Base-by-base conservation (phyloP, 2,113 vertebrate genomes). In the Macrotus californicus region DNA sequence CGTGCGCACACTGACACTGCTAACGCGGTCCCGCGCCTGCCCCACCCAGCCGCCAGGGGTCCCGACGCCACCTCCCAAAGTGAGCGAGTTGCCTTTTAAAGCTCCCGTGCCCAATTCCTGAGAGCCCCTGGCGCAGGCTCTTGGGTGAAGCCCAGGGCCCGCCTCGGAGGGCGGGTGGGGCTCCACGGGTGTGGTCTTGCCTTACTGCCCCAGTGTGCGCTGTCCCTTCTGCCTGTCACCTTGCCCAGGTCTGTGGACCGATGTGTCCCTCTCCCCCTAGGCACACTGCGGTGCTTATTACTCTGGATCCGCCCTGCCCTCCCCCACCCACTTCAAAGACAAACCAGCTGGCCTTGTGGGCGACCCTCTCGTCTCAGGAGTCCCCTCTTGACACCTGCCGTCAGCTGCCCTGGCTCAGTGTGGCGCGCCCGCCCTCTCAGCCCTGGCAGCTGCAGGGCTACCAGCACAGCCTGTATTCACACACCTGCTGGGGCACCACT, bases 171-270 rank as follows among this genome's bases (percentile, higher is more conserved):
- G 86, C 14, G 52, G 93, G 56, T 26, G 54, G 95, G 69, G 81
- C 93, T 11, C 46, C 73, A 36, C 66, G 83, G 54, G 83, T 41
- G 18, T 0, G 5, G 81, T 73, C 85, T 67, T 91, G 59, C 97
- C 95, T 96, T 97, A 94, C 90, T 83, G 4, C 97, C 97, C 97
- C 95, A 54, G 96, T 66, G 50, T 2, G 26, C 52, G 50, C 67
- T 69, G 92, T 73, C 41, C 59, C 91, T 56, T 61, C 96, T 56
- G n/a, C 85, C 85, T 48, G 7, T 39, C 87, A 72, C 73, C 69
- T 22, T 18, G 3, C 52, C 96, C 95, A 93, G 90, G 29, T 3
- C 75, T 34, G 6, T 13, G 75, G 46, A 52, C 31, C 19, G 31
- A 31, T 46, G 1, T 7, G 31, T 48, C 85, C 43, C 67, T 31